Base-by-base conservation (phyloP, 1,140 invertebrate genomes). In the Andricus grossulariae region DNA sequence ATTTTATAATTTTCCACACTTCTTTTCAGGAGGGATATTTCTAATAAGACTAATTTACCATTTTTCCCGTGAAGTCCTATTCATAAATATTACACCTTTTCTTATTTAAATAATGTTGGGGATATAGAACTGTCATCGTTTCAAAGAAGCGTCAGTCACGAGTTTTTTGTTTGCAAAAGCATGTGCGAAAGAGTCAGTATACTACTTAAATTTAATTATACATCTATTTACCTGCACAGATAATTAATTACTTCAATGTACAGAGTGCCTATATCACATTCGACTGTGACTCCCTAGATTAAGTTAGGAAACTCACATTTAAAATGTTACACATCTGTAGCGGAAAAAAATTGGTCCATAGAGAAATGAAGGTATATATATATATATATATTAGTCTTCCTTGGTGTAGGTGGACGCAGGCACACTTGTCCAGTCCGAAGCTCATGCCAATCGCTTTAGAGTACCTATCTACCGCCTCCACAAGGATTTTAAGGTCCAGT, bases 341-440 rank as follows among this genome's bases (percentile, higher is more conserved):
- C 78, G 78, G 39, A 84, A 83, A 82, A 83, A 70, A 84, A 82
- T 84, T 84, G 83, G 83, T 84, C 83, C 83, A 80, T 82, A 83
- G 82, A 82, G 82, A 84, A 84, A 84, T 80, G 77, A 80, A 77
- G 74, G 74, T 83, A 83, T 79, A 83, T 77, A 54, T 71, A 50
- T 55, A 39, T 57, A 66, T 60, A 60, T 39, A 60, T 60, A 25
- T 25, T n/a, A n/a, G n/a, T n/a, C n/a, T n/a, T n/a, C n/a, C n/a
- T n/a, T n/a, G n/a, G n/a, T n/a, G n/a, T n/a, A n/a, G n/a, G n/a
- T n/a, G n/a, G n/a, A n/a, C n/a, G n/a, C n/a, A n/a, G n/a, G n/a
- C n/a, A n/a, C n/a, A n/a, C n/a, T n/a, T n/a, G n/a, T n/a, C n/a
- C n/a, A n/a, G n/a, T n/a, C n/a, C n/a, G n/a, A n/a, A n/a, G n/a